phyloP scores from a whole-genome alignment of 2,113 vertebrate species.

The Orientallactaga bullata region DNA sequence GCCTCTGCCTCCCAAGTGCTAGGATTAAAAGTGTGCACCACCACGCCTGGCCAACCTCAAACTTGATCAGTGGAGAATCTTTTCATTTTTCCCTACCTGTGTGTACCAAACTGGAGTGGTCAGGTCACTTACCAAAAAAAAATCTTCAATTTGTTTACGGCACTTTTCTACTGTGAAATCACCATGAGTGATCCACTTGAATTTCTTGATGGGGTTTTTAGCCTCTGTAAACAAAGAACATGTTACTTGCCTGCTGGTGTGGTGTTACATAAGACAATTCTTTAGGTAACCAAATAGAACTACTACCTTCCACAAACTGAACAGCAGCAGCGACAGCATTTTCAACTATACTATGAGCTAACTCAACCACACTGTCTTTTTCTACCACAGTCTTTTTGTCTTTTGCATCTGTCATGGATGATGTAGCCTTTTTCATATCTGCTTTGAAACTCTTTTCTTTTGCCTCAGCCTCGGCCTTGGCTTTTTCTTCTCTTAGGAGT shows the following conservation, averaged over 20 bases:
- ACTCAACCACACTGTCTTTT: background rate
- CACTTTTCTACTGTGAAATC: conserved; percentile 89
- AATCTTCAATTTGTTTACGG: conserved; percentile 86
- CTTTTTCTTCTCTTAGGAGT: too few relatives aligned
- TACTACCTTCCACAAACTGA: conserved; percentile 67
- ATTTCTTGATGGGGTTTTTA: conserved; percentile 53
- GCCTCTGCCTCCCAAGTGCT: too few relatives aligned
- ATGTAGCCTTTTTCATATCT: too few relatives aligned
- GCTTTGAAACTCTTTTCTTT: background rate
- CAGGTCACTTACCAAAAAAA: conserved; percentile 86
- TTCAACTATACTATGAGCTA: background rate
- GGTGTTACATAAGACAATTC: background rate
- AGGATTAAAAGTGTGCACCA: too few relatives aligned
- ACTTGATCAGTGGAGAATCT: background rate
- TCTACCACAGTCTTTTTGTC: background rate
- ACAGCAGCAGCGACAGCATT: background rate
- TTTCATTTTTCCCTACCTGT: background rate
- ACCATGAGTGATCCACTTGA: conserved; percentile 85
- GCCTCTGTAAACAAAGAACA: conserved; percentile 73
- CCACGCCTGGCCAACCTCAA: too few relatives aligned
- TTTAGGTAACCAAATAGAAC: background rate
- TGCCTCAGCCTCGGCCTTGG: background rate
- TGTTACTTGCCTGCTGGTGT: background rate
- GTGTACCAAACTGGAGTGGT: background rate
- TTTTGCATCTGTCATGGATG: background rate